Base-by-base conservation (phyloP, 1,140 invertebrate genomes). In the Halictus rubicundus region DNA sequence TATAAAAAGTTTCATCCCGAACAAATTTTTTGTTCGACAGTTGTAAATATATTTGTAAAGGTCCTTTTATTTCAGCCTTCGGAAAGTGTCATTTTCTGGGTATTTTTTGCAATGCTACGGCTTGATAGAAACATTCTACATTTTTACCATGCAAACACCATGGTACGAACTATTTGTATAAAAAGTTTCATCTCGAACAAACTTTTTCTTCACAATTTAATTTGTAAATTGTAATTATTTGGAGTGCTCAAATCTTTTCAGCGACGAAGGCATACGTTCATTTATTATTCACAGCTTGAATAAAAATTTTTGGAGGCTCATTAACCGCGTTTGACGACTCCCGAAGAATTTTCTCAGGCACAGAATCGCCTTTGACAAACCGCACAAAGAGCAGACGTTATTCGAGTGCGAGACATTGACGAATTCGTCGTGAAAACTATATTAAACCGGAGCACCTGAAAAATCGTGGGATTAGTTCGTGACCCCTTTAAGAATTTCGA, bases 321-420 rank as follows among this genome's bases (percentile, higher is more conserved):
- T 89, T 88, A 87, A 88, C 87, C 72, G 76, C 65, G 49, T 37
- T 60, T 60, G 14, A 61, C 37, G 9, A 74, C 25, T 37, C 42
- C 61, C 64, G 61, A 78, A 83, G 88, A 80, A 75, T 39, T 52
- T 72, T 78, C 60, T 60, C 69, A 57, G 46, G 60, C n/a, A 37
- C 42, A 7, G 49, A n/a, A 79, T 84, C 70, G 65, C 78, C 75
- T 75, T 72, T 49, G 21, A 19, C 21, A n/a, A 61, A 14, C 42
- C 46, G 6, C 19, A 39, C 39, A 63, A 79, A 68, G 79, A 69
- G 77, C 32, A 77, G 74, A 63, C 74, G 83, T 88, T 85, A 90
- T 90, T 90, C 86, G 90, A 68, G 60, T 54, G 57, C n/a, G 66
- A 80, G 89, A 90, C 89, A 83, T 89, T 91, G 90, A 91, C 87